Percentiles rank a stretch among this genome's conserved stretches.
Conservation (phyloP, 2,113 vertebrate genomes). For the Chloropsis hardwickii region DNA sequence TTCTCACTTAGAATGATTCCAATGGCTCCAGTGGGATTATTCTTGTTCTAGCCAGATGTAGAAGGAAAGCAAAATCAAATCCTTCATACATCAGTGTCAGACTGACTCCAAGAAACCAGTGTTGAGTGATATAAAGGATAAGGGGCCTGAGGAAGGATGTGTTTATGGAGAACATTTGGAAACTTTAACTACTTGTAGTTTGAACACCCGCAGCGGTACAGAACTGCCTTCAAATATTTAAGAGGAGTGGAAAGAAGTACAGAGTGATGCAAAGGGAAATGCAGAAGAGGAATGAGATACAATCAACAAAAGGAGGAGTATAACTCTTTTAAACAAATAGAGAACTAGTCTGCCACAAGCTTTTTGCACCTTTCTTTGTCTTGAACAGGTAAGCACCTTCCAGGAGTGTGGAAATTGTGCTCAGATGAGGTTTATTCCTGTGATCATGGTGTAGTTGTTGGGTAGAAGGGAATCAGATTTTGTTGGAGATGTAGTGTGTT, state of each 20-base stretch:
- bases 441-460: not conserved
- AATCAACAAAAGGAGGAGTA: not conserved
- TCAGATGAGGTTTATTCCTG: not conserved
- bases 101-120: constrained; percentile 43
- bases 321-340: not conserved
- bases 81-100: constrained; percentile 56
- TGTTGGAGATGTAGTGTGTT: not conserved
- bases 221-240: not conserved
- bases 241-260: not conserved
- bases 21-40: constrained; percentile 42
- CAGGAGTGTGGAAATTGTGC: not conserved
- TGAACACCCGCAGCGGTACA: not conserved
- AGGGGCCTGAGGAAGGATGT: constrained; percentile 54
- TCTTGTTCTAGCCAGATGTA: constrained; percentile 34
- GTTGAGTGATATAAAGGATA: constrained; percentile 60
- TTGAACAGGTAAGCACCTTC: not conserved
- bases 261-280: not conserved
- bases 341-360: not conserved
- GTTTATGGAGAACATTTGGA: constrained; percentile 56
- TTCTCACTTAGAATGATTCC: constrained; percentile 6
- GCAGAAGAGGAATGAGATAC: not conserved
- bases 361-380: not conserved
- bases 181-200: constrained; percentile 51
- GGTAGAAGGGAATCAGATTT: not conserved
- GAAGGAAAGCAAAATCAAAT: constrained; percentile 58